These are phyloP conservation scores for Atlantisia rogersi DNA, from an alignment of 2,113 vertebrate species.

Conservation along the genomic window DNA sequence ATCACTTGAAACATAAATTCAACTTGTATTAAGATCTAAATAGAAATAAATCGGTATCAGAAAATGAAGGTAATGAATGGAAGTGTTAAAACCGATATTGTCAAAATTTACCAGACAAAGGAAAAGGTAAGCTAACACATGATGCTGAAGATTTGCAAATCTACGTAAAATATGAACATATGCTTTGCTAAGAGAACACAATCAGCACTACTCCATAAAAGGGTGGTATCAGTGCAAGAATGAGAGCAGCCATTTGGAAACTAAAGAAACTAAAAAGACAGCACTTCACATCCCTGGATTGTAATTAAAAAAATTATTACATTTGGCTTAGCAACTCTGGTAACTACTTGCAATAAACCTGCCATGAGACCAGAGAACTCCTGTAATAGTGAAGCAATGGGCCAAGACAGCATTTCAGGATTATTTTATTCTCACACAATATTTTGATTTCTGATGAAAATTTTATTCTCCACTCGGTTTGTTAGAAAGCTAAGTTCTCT, in stretches of 20 bases:
- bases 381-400: not conserved
- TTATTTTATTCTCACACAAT: not conserved
- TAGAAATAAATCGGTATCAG: not conserved
- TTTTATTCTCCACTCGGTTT: not conserved
- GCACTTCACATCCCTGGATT: not conserved
- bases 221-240: not conserved
- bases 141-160: not conserved
- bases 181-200: not conserved
- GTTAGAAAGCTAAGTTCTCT: not conserved
- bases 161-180: not conserved
- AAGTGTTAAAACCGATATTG: not conserved
- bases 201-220: not conserved
- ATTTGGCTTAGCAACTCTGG: not conserved
- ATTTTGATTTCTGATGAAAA: not conserved
- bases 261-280: not conserved
- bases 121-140: not conserved
- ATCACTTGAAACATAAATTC: not conserved
- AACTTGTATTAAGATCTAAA: not conserved
- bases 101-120: not conserved
- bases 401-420: not conserved
- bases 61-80: not conserved
- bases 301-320: not conserved
- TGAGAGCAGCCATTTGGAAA: not conserved
- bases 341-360: not conserved
- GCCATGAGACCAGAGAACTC: not conserved